Conservation (phyloP, 2,888 invertebrate genomes). For the Erynnis tages region DNA sequence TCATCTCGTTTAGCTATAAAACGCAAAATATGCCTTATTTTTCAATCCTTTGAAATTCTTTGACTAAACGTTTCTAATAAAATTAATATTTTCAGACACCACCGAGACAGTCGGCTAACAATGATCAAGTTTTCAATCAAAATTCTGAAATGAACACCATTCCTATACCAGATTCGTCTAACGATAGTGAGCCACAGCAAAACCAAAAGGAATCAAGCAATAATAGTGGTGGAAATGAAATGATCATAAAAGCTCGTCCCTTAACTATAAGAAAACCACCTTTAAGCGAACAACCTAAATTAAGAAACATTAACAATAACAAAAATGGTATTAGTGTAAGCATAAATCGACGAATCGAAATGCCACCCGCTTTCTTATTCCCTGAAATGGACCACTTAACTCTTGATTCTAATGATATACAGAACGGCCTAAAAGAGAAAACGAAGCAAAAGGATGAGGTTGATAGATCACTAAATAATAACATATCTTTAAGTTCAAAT, state of each 20-base stretch:
- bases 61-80: too few species aligned
- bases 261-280: constrained; percentile 91
- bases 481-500: constrained; percentile 50
- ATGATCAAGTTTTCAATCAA: constrained; percentile 58
- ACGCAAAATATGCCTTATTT: not conserved
- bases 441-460: constrained; percentile 66
- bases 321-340: constrained; percentile 84
- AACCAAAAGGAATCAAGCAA: constrained; percentile 72
- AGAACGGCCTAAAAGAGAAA: constrained; percentile 63
- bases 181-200: constrained; percentile 54
- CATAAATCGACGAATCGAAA: constrained; percentile 88
- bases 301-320: constrained; percentile 82
- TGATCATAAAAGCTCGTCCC: constrained; percentile 89
- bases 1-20: not conserved
- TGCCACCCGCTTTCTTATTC: constrained; percentile 91
- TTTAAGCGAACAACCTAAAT: constrained; percentile 89
- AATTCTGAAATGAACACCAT: constrained; percentile 60
- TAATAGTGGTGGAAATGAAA: constrained; percentile 60
- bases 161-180: constrained; percentile 58
- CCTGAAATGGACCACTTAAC: constrained; percentile 86
- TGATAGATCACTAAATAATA: constrained; percentile 62
- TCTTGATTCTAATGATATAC: constrained; percentile 64
- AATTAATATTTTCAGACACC: constrained; percentile 61
- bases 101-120: constrained; percentile 77
- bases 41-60: too few species aligned